phyloP scores from a whole-genome alignment of 2,888 invertebrate species.

The Gymnocheta viridis region DNA sequence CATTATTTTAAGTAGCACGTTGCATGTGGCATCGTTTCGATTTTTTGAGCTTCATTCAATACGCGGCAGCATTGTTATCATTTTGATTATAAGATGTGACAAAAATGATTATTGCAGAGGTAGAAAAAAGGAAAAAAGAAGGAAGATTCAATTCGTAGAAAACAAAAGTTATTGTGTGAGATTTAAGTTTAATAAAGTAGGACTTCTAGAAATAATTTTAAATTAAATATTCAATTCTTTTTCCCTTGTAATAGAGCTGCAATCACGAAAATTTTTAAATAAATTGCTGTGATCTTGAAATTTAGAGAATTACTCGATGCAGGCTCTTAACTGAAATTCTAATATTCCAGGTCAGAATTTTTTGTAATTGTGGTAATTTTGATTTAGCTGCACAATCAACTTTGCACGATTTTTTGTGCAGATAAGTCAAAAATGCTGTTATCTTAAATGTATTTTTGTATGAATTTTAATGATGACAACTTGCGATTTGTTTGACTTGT shows the following conservation, averaged over 20 bases:
- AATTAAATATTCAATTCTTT: neutral
- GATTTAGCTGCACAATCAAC: no score
- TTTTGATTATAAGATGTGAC: conserved; percentile 8
- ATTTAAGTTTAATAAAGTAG: neutral
- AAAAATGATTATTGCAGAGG: conserved; percentile 24
- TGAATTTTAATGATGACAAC: no score
- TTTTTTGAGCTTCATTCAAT: conserved; percentile 36
- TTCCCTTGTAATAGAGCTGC: no score
- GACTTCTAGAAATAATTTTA: neutral
- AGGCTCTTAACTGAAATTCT: neutral
- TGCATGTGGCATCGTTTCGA: conserved; percentile 38
- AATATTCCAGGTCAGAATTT: neutral
- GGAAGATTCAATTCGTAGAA: neutral
- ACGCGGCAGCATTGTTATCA: conserved; percentile 25
- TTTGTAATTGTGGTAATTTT: no score
- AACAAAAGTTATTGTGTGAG: neutral
- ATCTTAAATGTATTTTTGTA: no score
- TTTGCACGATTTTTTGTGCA: no score
- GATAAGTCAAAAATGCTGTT: no score
- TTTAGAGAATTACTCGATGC: neutral
- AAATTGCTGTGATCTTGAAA: neutral
- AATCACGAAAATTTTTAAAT: neutral
- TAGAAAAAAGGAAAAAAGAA: neutral
- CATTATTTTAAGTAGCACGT: conserved; percentile 57
- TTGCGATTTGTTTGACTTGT: no score